phyloP scores from a whole-genome alignment of 2,797 vertebrate species.

The Apogon talboti region DNA sequence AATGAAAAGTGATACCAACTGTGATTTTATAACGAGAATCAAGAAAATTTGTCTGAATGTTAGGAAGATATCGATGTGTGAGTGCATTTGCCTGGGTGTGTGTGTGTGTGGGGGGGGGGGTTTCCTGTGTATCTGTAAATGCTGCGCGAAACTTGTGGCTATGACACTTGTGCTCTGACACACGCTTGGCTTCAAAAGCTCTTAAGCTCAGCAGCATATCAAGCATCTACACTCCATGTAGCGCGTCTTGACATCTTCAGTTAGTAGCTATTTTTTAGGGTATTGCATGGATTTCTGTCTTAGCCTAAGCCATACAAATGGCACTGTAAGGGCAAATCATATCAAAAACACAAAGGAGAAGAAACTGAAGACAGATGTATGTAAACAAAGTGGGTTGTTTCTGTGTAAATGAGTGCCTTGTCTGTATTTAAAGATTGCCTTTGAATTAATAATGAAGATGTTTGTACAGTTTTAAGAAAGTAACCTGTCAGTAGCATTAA shows the following conservation, averaged over 20 bases:
- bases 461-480: background rate
- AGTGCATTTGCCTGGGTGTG: background rate
- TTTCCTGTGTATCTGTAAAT: background rate
- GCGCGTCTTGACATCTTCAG: too few species aligned
- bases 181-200: background rate
- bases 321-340: background rate
- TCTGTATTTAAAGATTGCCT: background rate
- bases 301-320: background rate
- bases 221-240: too few species aligned
- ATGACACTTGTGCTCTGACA: background rate
- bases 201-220: background rate
- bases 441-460: background rate
- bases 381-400: background rate
- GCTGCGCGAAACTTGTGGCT: conserved; percentile 3
- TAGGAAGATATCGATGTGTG: background rate
- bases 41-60: background rate
- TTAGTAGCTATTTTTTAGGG: too few species aligned
- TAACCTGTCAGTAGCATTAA: conserved; percentile 5
- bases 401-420: background rate
- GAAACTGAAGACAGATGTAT: background rate
- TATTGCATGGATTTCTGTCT: conserved; percentile 8
- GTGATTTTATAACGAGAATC: background rate
- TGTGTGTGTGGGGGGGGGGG: background rate
- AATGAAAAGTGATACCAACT: conserved; percentile 6
- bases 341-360: background rate